Percentiles rank a stretch among this genome's conserved stretches.
Evolutionary conservation across 1,140 invertebrate species (phyloP).

Genomic region (Muscidifurax raptorellus): DNA sequence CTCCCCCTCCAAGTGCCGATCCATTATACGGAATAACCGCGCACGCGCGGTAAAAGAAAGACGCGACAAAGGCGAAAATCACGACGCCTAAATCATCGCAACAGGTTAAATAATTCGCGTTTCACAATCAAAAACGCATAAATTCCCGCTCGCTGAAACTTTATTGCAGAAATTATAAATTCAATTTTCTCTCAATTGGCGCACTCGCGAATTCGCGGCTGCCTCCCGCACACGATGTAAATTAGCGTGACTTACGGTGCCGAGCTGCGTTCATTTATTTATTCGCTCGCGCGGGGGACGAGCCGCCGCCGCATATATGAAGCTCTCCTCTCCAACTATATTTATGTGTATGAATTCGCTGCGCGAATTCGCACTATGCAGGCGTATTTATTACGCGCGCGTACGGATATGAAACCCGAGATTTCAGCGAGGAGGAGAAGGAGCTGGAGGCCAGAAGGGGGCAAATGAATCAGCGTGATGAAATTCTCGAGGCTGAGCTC

Average conservation of each 20-base stretch:
- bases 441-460: background rate
- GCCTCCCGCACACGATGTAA: conserved; percentile 43
- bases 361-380: conserved; percentile 42
- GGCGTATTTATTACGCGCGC: conserved; percentile 45
- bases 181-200: conserved; percentile 46
- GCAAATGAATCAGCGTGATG: conserved; percentile 25
- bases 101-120: conserved; percentile 7
- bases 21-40: background rate
- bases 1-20: background rate
- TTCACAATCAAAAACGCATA: conserved; percentile 35
- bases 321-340: conserved; percentile 5
- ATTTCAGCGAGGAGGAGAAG: background rate
- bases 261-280: conserved; percentile 23
- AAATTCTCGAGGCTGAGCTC: conserved; percentile 14
- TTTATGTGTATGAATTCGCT: conserved; percentile 32
- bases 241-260: conserved; percentile 50
- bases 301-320: background rate
- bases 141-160: conserved; percentile 16
- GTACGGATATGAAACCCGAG: conserved; percentile 33
- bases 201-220: background rate
- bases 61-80: background rate
- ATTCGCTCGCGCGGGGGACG: conserved; percentile 1
- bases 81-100: background rate
- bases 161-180: conserved; percentile 51
- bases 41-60: background rate